These are phyloP conservation scores for Orthosia gracilis DNA, from an alignment of 2,888 invertebrate genomes.

Conservation along the genomic window DNA sequence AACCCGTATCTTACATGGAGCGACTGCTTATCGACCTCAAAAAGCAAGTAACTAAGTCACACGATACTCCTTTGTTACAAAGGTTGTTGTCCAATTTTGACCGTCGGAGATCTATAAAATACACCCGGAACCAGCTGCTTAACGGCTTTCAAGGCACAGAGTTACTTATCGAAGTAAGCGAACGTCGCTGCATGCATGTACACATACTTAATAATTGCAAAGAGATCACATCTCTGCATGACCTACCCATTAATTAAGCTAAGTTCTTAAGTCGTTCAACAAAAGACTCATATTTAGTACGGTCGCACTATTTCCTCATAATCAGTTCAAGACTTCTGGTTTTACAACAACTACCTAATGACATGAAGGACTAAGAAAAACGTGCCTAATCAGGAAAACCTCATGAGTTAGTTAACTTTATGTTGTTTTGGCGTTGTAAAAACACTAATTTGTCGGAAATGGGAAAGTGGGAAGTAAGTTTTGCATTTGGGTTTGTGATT, in stretches of 20 bases:
- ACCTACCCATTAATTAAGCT: slow-evolving; percentile 5
- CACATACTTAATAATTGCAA: neutral
- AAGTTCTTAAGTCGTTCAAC: neutral
- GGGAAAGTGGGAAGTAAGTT: neutral
- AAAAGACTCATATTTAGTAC: neutral
- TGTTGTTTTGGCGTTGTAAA: slow-evolving; percentile 5
- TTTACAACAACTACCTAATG: slow-evolving; percentile 16
- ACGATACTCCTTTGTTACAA: too few relatives aligned
- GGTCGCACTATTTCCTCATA: neutral
- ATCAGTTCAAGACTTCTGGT: slow-evolving; percentile 7
- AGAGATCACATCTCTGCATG: neutral
- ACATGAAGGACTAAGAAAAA: slow-evolving; percentile 15
- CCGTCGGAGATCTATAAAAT: too few relatives aligned
- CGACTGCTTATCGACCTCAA: too few relatives aligned
- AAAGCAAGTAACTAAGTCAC: too few relatives aligned
- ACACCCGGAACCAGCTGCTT: too few relatives aligned
- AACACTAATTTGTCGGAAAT: neutral
- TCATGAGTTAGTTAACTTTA: neutral
- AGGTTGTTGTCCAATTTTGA: too few relatives aligned
- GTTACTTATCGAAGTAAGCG: too few relatives aligned
- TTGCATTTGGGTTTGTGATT: neutral
- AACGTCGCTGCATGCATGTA: too few relatives aligned
- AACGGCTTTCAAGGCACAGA: too few relatives aligned
- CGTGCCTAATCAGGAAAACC: slow-evolving; percentile 42
- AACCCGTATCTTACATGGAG: too few relatives aligned